These are phyloP conservation scores for Steinernema feltiae DNA, from an alignment of 1,140 invertebrate genomes.

Conservation along the genomic window DNA sequence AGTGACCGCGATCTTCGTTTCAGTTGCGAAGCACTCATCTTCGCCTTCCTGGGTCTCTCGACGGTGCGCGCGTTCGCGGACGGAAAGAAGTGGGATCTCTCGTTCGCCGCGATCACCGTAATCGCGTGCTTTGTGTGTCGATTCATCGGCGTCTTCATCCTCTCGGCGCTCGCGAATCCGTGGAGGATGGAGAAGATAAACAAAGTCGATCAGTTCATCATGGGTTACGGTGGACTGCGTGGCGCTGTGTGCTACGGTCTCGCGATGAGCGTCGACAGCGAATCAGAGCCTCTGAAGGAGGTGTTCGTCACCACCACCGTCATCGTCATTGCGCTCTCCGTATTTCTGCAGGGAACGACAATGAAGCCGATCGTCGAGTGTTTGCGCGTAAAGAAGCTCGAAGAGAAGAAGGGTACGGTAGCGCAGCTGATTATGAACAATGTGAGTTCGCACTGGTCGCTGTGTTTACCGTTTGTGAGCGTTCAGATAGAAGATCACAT, in stretches of 20 bases:
- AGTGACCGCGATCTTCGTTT: conserved; percentile 64
- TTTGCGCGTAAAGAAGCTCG: not conserved
- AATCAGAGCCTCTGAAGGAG: conserved; percentile 50
- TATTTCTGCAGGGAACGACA: conserved; percentile 68
- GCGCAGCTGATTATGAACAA: conserved; percentile 5
- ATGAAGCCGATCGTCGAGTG: not conserved
- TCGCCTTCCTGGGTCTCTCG: conserved; percentile 93
- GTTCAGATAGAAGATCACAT: conserved; percentile 1
- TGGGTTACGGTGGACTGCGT: conserved; percentile 91
- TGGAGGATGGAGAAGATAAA: conserved; percentile 71
- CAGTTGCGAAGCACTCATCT: conserved; percentile 89
- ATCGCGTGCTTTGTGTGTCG: conserved; percentile 26
- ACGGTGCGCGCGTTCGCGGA: conserved; percentile 70
- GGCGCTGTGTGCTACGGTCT: conserved; percentile 83
- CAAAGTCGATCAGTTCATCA: conserved; percentile 92
- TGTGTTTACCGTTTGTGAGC: not conserved
- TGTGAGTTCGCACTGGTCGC: not conserved
- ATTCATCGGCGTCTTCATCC: conserved; percentile 71
- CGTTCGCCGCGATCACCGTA: conserved; percentile 28
- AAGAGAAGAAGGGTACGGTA: not conserved
- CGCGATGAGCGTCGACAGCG: conserved; percentile 25
- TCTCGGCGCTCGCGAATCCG: conserved; percentile 78
- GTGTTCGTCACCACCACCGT: conserved; percentile 96
- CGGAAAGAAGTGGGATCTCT: conserved; percentile 16
- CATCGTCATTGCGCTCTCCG: conserved; percentile 95